phyloP scores from a whole-genome alignment of 2,797 vertebrate species.

The Mormyrops boulengeri region DNA sequence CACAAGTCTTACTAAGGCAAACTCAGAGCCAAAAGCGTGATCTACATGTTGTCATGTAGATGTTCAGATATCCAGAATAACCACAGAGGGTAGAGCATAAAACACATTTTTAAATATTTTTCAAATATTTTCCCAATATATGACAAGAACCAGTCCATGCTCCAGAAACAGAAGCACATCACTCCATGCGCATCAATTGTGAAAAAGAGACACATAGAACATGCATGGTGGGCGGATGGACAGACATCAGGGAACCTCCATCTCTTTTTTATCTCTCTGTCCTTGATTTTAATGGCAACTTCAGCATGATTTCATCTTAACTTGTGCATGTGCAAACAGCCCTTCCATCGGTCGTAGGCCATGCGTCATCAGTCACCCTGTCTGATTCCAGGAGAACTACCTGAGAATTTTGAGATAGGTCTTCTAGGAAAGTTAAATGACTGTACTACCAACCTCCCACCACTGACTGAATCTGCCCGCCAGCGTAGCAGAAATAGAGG shows the following conservation, averaged over 20 bases:
- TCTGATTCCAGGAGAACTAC: background rate
- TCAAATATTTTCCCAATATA: background rate
- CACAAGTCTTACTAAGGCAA: background rate
- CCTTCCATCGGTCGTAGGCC: background rate
- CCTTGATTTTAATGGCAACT: conserved; percentile 19
- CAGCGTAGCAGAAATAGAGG: background rate
- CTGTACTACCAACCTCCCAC: background rate
- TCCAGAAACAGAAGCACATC: background rate
- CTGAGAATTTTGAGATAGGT: background rate
- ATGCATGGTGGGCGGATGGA: background rate
- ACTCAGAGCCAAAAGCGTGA: background rate
- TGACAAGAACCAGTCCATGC: background rate
- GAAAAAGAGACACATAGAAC: background rate
- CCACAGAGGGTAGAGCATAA: background rate
- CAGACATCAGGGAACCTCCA: background rate
- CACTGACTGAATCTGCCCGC: background rate
- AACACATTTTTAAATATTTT: background rate
- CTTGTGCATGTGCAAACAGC: background rate
- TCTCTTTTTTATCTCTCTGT: background rate
- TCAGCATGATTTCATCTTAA: conserved; percentile 20
- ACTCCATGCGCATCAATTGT: background rate
- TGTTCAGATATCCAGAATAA: background rate
- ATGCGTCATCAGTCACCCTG: background rate
- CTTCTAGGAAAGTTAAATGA: background rate
- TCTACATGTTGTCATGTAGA: background rate